Evolutionary conservation across 2,113 vertebrate genomes (phyloP).

Genomic region (Asarcornis scutulata): DNA sequence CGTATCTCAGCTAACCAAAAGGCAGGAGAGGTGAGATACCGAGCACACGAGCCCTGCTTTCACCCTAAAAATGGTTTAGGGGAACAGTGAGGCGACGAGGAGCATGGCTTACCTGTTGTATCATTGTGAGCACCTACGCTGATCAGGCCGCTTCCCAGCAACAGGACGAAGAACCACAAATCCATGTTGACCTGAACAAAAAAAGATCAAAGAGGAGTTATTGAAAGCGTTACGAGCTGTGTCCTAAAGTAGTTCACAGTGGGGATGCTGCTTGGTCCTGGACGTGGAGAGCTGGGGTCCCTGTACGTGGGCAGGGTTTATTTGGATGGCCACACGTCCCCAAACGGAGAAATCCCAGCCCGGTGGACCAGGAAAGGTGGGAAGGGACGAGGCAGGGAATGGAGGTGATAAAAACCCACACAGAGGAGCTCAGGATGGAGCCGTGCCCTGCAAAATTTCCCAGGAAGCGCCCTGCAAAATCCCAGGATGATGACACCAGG

Average conservation of each 20-base stretch:
- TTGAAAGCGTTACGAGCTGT: background rate
- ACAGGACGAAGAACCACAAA: slow-evolving; percentile 88
- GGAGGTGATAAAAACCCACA: background rate
- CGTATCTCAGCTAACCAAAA: accelerated
- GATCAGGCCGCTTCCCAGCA: slow-evolving; percentile 81
- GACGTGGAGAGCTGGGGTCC: background rate
- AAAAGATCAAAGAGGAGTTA: background rate
- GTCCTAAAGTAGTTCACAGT: background rate
- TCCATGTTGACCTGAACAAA: slow-evolving; percentile 89
- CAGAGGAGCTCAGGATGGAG: background rate
- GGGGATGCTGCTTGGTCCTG: accelerated
- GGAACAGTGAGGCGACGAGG: background rate
- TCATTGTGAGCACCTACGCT: slow-evolving; percentile 69
- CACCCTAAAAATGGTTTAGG: background rate
- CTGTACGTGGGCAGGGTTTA: background rate
- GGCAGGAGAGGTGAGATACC: background rate
- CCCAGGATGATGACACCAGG: background rate
- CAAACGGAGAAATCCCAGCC: background rate
- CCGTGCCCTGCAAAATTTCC: background rate
- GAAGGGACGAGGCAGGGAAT: background rate
- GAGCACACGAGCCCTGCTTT: background rate
- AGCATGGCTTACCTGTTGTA: slow-evolving; percentile 77
- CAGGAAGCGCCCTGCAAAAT: background rate
- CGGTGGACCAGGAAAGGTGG: background rate
- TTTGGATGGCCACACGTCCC: accelerated